phyloP scores from a whole-genome alignment of 2,888 invertebrate genomes.

The Eurois occulta region DNA sequence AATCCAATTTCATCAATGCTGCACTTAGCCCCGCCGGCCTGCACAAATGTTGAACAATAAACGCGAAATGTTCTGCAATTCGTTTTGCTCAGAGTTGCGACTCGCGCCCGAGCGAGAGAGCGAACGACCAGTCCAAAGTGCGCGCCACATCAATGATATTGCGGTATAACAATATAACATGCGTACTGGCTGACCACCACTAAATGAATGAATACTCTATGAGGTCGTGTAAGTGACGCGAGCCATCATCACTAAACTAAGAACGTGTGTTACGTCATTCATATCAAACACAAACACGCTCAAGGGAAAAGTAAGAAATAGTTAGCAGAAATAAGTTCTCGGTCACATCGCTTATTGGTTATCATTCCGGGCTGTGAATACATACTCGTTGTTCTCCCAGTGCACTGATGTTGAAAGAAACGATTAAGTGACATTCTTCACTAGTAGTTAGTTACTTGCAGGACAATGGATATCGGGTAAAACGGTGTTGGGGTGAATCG shows the following conservation, averaged over 20 bases:
- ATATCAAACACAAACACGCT: slow-evolving; percentile 52
- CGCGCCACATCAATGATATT: slow-evolving; percentile 57
- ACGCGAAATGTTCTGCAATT: slow-evolving; percentile 55
- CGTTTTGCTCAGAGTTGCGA: slow-evolving; percentile 54
- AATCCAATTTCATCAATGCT: slow-evolving; percentile 64
- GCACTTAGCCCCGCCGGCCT: slow-evolving; percentile 52
- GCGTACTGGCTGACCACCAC: slow-evolving; percentile 57
- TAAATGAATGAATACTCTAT: slow-evolving; percentile 71
- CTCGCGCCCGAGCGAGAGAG: slow-evolving; percentile 33
- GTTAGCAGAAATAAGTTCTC: slow-evolving; percentile 62
- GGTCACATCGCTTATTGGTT: slow-evolving; percentile 62
- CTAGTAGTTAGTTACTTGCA: not conserved
- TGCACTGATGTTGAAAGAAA: slow-evolving; percentile 22
- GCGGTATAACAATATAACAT: slow-evolving; percentile 51
- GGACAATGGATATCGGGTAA: too few species aligned
- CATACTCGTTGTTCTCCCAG: slow-evolving; percentile 32
- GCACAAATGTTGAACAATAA: slow-evolving; percentile 60
- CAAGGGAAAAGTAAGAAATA: slow-evolving; percentile 59
- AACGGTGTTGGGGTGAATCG: too few species aligned
- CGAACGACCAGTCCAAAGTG: slow-evolving; percentile 63
- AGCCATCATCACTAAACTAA: slow-evolving; percentile 73
- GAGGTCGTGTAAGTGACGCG: slow-evolving; percentile 68
- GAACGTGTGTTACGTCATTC: slow-evolving; percentile 74
- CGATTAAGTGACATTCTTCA: slow-evolving; percentile 17
- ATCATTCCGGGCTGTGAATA: slow-evolving; percentile 48